Percentiles rank a stretch among this genome's conserved stretches.
Evolutionary conservation across 2,113 vertebrate species (phyloP).

Genomic region (Circaetus cinerascens): DNA sequence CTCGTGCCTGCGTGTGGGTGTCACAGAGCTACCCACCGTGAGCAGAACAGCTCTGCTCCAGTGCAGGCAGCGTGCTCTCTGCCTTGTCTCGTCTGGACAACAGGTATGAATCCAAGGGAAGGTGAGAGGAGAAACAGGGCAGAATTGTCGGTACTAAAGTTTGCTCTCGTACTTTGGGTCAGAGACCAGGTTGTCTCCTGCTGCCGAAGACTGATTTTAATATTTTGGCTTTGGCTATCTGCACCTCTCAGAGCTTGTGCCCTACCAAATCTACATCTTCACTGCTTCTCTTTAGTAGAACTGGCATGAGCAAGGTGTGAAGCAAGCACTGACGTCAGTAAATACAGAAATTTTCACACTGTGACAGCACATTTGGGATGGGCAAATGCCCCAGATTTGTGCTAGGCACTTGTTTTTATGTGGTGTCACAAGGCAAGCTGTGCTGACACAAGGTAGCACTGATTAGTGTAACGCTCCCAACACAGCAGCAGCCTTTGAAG

Average conservation of each 20-base stretch:
- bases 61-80: background rate
- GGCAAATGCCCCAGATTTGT: background rate
- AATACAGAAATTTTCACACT: background rate
- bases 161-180: background rate
- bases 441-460: background rate
- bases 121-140: background rate
- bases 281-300: background rate
- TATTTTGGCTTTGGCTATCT: background rate
- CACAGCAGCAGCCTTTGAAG: background rate
- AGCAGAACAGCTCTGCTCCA: background rate
- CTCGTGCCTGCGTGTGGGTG: background rate
- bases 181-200: background rate
- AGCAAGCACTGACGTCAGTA: background rate
- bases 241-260: background rate
- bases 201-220: background rate
- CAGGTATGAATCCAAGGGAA: background rate
- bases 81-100: background rate
- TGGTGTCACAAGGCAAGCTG: background rate
- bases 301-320: background rate
- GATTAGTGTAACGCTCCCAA: background rate
- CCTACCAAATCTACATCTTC: background rate
- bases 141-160: background rate
- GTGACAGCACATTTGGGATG: background rate
- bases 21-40: background rate
- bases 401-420: background rate